Conservation (phyloP, 2,888 invertebrate genomes). For the Dermolepida albohirtum region DNA sequence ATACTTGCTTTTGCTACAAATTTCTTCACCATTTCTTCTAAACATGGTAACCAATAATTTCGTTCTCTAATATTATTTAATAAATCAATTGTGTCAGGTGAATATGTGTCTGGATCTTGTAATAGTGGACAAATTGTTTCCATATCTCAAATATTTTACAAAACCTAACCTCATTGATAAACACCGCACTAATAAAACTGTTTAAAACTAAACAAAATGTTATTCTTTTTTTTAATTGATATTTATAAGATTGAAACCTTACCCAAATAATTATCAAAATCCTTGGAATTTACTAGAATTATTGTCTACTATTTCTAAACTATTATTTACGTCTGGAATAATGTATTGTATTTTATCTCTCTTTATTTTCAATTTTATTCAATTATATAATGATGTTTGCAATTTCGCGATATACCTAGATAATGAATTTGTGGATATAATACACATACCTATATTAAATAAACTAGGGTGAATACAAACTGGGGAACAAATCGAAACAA, state of each 20-base stretch:
- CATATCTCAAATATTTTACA: constrained; percentile 35
- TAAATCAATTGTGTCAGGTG: constrained; percentile 93
- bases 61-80: constrained; percentile 86
- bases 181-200: constrained; percentile 25
- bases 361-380: constrained; percentile 19
- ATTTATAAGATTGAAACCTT: constrained; percentile 26
- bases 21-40: constrained; percentile 87
- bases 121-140: constrained; percentile 78
- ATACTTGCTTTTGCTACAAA: constrained; percentile 85
- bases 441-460: no score
- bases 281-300: constrained; percentile 26
- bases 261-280: constrained; percentile 33
- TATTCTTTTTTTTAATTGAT: constrained; percentile 12
- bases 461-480: no score
- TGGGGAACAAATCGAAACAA: no score
- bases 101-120: constrained; percentile 81
- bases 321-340: constrained; percentile 24
- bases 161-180: constrained; percentile 48
- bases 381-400: constrained; percentile 28
- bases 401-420: background rate
- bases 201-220: constrained; percentile 7
- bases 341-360: constrained; percentile 18
- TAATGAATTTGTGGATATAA: background rate
- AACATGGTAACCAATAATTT: constrained; percentile 92
- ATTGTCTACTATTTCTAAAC: constrained; percentile 12